These are phyloP conservation scores for Nasonia giraulti DNA, from an alignment of 1,140 invertebrate species.

Conservation along the genomic window DNA sequence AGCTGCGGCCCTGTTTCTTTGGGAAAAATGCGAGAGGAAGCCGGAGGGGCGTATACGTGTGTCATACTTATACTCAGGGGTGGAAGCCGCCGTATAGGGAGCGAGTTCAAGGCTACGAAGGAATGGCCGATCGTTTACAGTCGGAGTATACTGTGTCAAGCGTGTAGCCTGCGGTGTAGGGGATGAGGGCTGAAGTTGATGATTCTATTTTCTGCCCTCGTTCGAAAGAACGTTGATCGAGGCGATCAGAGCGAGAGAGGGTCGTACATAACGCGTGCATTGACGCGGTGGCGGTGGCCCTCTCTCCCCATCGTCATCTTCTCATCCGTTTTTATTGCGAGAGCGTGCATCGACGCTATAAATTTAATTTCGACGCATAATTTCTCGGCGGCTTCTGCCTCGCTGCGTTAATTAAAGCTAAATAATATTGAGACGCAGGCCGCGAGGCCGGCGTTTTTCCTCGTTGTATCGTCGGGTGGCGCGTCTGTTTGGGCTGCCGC, in stretches of 20 bases:
- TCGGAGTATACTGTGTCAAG: background rate
- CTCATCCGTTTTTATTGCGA: background rate
- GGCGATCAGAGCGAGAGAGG: background rate
- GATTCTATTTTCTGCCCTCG: slow-evolving; percentile 4
- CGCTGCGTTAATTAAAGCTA: background rate
- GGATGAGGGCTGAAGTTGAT: background rate
- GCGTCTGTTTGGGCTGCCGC: background rate
- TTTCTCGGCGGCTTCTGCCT: background rate
- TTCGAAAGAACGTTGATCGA: background rate
- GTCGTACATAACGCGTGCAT: background rate
- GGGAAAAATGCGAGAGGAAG: background rate
- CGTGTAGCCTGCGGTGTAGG: background rate
- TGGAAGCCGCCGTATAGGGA: background rate
- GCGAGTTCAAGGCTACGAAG: slow-evolving; percentile 6
- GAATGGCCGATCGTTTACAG: slow-evolving; percentile 3
- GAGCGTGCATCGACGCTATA: background rate
- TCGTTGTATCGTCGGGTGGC: background rate
- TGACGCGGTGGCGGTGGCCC: background rate
- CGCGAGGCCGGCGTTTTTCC: background rate
- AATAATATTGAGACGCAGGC: background rate
- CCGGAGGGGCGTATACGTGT: no score
- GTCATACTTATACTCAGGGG: no score
- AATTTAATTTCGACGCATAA: background rate
- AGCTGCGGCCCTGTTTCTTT: slow-evolving; percentile 1
- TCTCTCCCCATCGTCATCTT: background rate